Conservation (phyloP, 2,113 vertebrate genomes). For the Macheiramphus alcinus region DNA sequence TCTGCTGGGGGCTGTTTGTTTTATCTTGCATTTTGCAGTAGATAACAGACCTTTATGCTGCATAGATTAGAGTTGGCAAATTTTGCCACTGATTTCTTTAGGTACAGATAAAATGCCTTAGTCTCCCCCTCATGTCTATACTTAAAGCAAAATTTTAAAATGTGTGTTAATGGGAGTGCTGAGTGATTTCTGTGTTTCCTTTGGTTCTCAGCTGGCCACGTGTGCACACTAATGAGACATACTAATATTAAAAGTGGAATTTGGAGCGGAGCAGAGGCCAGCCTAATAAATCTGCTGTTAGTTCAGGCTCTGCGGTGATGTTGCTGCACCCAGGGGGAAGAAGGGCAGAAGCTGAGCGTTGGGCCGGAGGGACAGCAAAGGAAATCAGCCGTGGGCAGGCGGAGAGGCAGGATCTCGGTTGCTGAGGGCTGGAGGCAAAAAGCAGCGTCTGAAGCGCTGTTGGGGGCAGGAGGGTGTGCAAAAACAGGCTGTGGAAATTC, state of each 20-base stretch:
- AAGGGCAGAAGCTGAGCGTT: background rate
- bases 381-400: background rate
- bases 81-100: constrained; percentile 19
- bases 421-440: background rate
- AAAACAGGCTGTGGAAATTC: background rate
- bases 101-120: constrained; percentile 31
- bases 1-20: constrained; percentile 16
- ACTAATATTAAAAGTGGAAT: background rate
- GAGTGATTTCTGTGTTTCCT: background rate
- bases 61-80: background rate
- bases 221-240: background rate
- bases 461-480: background rate
- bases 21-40: constrained; percentile 23
- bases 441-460: background rate
- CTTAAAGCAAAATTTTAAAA: background rate
- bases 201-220: background rate
- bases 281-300: constrained; percentile 6
- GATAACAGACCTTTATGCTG: constrained; percentile 11
- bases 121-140: background rate
- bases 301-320: background rate
- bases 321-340: background rate
- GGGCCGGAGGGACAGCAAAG: background rate
- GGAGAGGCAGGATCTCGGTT: background rate
- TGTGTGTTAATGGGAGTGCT: background rate
- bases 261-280: background rate